Conservation (phyloP, 2,113 vertebrate species). For the Chroicocephalus ridibundus region DNA sequence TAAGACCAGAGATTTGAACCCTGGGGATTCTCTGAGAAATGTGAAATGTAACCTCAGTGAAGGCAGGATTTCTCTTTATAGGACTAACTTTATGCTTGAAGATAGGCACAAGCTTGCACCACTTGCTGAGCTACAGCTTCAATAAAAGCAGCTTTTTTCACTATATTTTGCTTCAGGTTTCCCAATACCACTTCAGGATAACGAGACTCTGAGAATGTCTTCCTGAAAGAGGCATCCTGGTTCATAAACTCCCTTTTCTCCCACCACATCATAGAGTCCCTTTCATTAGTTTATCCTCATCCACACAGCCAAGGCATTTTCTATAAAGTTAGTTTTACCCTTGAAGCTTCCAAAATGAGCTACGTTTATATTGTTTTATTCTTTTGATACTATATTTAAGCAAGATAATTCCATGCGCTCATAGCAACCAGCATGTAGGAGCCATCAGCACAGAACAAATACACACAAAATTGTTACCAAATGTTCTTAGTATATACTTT, state of each 20-base stretch:
- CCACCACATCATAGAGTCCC: neutral
- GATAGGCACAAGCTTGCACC: neutral
- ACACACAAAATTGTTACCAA: slow-evolving; percentile 43
- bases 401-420: neutral
- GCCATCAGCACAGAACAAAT: slow-evolving; percentile 44
- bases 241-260: neutral
- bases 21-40: neutral
- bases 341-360: neutral
- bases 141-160: fast-evolving
- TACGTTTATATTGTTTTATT: neutral
- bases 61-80: neutral
- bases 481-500: slow-evolving; percentile 35
- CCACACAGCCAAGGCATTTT: neutral
- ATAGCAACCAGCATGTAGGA: neutral
- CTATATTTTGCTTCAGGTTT: neutral
- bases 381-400: neutral
- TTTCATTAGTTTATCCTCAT: neutral
- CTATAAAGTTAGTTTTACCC: neutral
- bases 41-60: neutral
- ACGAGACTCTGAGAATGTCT: neutral
- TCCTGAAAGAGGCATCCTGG: neutral
- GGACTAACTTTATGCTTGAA: neutral
- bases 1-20: neutral
- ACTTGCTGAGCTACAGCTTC: neutral
- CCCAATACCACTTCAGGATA: neutral